Evolutionary conservation across 2,888 invertebrate genomes (phyloP), one percentile per base, ranked within the genome.

Genomic region (Amblyjoppa proteus): DNA sequence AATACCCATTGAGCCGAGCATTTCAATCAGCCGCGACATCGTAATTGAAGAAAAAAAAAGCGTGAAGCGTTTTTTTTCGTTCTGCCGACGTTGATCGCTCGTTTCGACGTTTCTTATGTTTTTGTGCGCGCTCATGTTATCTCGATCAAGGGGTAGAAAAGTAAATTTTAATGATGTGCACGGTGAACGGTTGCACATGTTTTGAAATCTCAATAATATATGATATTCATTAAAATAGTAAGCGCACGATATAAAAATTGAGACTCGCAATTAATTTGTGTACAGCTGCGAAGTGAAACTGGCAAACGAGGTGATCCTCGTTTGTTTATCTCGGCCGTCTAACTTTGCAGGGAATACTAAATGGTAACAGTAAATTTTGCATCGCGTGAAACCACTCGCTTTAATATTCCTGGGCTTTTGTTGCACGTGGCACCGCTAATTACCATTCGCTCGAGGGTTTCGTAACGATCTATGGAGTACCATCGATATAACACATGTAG

Each of bases 371-470:
- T 41, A 41, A 74, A 61, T 61, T 74, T 74, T 28, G 28, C 45
- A 61, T 20, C 61, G 41, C 45, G 56, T 1, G 61, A 58, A 45
- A 45, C 45, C 25, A 58, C 53, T 73, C 74, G 61, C 58, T 74
- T 74, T 74, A 74, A 74, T 74, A 49, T 61, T 31, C 61, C n/a
- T 25, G 41, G 45, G 16, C 7, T 58, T 13, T 58, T 25, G 74
- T 28, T 28, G 45, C 58, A 61, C 61, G 74, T 74, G 58, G 41
- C 61, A 34, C 6, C 20, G 31, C 74, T 74, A 61, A 74, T 74
- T 61, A 16, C 58, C 28, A 41, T 58, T 28, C n/a, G 20, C 41
- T 25, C 45, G 9, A 28, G 58, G 45, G 41, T 11, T 20, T 28
- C 28, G 25, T 38, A 20, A 4, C 25, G 31, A 3, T 45, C 41